Conservation (phyloP, 2,113 vertebrate species). For the Gasterosteus nipponicus region DNA sequence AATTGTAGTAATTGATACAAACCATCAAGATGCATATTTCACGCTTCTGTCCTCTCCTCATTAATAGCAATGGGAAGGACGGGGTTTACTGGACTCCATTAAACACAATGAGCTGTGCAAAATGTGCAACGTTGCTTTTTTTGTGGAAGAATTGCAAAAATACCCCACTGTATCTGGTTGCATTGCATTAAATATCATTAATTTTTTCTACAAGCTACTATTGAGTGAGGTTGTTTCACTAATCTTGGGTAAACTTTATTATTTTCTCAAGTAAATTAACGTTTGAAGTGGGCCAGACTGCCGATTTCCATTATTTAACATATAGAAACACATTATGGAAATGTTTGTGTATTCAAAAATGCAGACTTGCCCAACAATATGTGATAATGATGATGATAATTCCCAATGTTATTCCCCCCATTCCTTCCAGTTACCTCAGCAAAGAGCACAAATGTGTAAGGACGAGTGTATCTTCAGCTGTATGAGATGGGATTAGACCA, state of each 20-base stretch:
- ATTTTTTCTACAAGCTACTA: slow-evolving; percentile 4
- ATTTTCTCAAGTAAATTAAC: background rate
- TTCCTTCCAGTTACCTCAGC: slow-evolving; percentile 43
- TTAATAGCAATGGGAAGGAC: slow-evolving; percentile 66
- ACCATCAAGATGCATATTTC: slow-evolving; percentile 46
- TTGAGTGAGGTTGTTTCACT: background rate
- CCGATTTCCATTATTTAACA: slow-evolving; percentile 14
- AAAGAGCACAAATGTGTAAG: slow-evolving; percentile 58
- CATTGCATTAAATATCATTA: slow-evolving; percentile 38
- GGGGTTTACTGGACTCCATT: slow-evolving; percentile 65
- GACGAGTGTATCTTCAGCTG: slow-evolving; percentile 66
- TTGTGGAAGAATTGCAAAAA: slow-evolving; percentile 38
- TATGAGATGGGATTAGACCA: slow-evolving; percentile 77
- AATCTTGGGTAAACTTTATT: background rate
- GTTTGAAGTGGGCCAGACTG: background rate
- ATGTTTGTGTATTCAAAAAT: slow-evolving; percentile 11
- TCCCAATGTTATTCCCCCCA: slow-evolving; percentile 33
- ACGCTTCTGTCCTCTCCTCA: slow-evolving; percentile 44
- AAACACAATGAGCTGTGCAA: slow-evolving; percentile 69
- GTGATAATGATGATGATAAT: slow-evolving; percentile 5
- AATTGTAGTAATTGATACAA: slow-evolving; percentile 34
- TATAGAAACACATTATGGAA: slow-evolving; percentile 10
- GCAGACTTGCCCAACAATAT: slow-evolving; percentile 27
- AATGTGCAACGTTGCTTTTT: slow-evolving; percentile 56
- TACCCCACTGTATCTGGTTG: slow-evolving; percentile 25